Percentiles rank a stretch among this genome's conserved stretches.
Conservation (phyloP, 2,113 vertebrate species). For the Ciconia boyciana region DNA sequence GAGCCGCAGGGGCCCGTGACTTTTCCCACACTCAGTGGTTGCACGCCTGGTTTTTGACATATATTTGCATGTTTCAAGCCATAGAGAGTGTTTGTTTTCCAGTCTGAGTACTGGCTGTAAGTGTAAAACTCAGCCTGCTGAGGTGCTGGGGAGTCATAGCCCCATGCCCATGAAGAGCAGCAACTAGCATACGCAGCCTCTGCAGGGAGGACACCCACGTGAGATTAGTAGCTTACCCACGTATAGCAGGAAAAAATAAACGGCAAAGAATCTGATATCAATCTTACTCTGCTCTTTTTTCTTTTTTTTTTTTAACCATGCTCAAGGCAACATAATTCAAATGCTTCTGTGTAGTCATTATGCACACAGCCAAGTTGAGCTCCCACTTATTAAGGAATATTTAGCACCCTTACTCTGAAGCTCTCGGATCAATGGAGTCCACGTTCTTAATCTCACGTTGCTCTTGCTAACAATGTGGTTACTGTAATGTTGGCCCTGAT, state of each 20-base stretch:
- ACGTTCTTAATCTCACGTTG: constrained; percentile 23
- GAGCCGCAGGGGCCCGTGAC: rapidly evolving
- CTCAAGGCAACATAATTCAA: constrained; percentile 50
- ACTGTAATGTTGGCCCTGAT: constrained; percentile 5
- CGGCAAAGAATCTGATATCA: constrained; percentile 40
- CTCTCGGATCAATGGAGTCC: constrained; percentile 14
- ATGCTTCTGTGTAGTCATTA: constrained; percentile 33
- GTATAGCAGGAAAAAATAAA: constrained; percentile 38
- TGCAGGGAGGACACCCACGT: neutral
- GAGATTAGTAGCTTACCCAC: constrained; percentile 29
- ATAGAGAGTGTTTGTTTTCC: neutral
- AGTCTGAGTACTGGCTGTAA: neutral
- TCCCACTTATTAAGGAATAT: constrained; percentile 49
- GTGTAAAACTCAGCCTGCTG: neutral
- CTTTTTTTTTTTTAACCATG: neutral
- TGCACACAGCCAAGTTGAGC: constrained; percentile 8
- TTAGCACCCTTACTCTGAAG: constrained; percentile 36
- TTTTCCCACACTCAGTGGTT: neutral
- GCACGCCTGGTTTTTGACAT: neutral
- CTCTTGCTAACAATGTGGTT: constrained; percentile 47
- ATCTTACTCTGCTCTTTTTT: constrained; percentile 30
- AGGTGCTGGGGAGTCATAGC: neutral
- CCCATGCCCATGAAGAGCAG: neutral
- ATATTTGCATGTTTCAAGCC: neutral
- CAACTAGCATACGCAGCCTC: neutral